Base-by-base conservation (phyloP, 2,888 invertebrate species). In the Phyto melanocephala region DNA sequence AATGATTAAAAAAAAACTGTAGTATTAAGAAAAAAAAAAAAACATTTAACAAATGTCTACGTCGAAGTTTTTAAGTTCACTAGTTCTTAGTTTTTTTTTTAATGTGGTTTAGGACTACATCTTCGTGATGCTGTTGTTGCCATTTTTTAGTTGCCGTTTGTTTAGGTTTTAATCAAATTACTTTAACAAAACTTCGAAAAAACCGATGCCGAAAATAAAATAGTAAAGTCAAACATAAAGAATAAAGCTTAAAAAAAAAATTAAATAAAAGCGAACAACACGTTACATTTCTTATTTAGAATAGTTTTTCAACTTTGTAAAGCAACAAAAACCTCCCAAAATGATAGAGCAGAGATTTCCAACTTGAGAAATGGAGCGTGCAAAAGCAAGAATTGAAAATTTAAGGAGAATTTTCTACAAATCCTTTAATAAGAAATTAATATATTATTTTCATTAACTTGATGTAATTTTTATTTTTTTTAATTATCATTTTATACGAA, bases 121-220 rank as follows among this genome's bases (percentile, higher is more conserved):
- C 35, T 82, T 82, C 81, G 81, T 82, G 81, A 79, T 70, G 63
- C 37, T 70, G 74, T 70, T 45, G 62, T 60, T 70, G 60, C 42
- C 42, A 42, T 50, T 45, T 71, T 22, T 70, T 67, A 20, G 1
- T 17, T 42, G 71, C 40, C 24, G 7, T 58, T 70, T 58, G 58
- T 63, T 67, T 63, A 35, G 58, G 78, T 79, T 82, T 79, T 82
- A 82, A 79, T 79, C 78, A 82, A 78, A 82, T 82, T 82, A 65
- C 68, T 70, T 80, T 58, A 75, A 40, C 63, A 68, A 70, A 75
- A 75, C 56, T 54, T 67, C 54, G 72, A 56, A 63, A 75, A 74
- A 63, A 80, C 75, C 74, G 74, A 75, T 75, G 75, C 54, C 17
- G 22, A 54, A 60, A 54, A 80, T 60, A 60, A 47, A 42, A 67